Conservation (phyloP, 2,113 vertebrate species). For the Anoura caudifer region DNA sequence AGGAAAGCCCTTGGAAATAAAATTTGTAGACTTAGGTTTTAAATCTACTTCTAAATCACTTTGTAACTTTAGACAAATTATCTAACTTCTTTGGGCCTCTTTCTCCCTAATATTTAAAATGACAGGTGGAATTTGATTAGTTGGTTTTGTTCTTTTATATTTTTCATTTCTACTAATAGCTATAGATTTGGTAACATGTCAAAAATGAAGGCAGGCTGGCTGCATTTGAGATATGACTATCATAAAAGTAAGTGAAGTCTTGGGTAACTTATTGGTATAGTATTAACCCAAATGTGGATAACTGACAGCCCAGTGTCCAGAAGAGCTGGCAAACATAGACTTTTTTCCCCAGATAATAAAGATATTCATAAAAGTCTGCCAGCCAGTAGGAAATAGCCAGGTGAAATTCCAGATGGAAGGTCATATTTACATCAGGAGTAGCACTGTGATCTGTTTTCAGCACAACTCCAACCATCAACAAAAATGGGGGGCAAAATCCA, state of each 20-base stretch:
- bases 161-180: background rate
- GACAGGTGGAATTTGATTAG: background rate
- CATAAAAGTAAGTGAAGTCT: background rate
- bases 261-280: background rate
- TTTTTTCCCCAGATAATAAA: background rate
- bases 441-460: background rate
- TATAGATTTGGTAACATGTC: background rate
- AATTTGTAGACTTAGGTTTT: background rate
- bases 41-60: background rate
- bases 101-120: constrained; percentile 26
- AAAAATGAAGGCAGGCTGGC: background rate
- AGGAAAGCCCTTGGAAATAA: background rate
- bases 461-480: background rate
- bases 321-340: background rate
- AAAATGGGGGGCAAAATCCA: background rate
- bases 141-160: background rate
- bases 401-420: background rate
- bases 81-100: background rate
- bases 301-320: background rate
- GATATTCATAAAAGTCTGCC: background rate
- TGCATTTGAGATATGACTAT: background rate
- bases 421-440: background rate
- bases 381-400: background rate
- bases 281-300: background rate
- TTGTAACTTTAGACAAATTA: background rate